Evolutionary conservation across 37 sponge, comb jelly and placozoan species (phyloP), one percentile per base, ranked within the genome.

Genomic region (Tethya wilhelma): DNA sequence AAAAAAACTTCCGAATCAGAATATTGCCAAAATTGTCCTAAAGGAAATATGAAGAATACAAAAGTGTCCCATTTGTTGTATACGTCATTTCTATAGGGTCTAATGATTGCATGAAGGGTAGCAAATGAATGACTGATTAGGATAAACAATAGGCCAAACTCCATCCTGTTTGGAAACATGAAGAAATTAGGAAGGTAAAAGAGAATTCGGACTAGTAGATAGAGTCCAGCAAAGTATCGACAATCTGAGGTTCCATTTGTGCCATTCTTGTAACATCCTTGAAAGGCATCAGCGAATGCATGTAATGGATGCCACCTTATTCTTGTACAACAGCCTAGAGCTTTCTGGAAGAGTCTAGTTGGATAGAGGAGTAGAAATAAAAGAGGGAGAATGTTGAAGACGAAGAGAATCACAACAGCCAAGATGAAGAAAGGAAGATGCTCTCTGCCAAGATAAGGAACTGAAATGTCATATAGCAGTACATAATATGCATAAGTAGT

Each of bases 231-330:
- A 74, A 74, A 56, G 59, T 74, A 74, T 6, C 75, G 75, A 58
- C 34, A 57, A 32, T 74, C 75, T n/a, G 0, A 12, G 31, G 75
- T 74, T 1, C 56, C 56, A 53, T 74, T 58, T 22, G 75, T 74
- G n/a, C 75, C 75, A 74, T 74, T 74, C 40, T 74, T 74, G 58
- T 74, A 69, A 14, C 69, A 69, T 2, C 69, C 69, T 34, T 69
- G 43, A 40, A 69, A 69, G 4, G 6, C 5, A 58, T 69, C 69
- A 23, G 23, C 23, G 43, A 69, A 69, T 38, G 36, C 42, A 11
- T 40, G 69, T 1, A 69, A 26, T 30, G n/a, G 36, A 34, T 69
- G 42, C 69, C 69, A 69, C 2, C n/a, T 30, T 23, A 40, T 34
- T 11, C 69, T 8, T 34, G 69, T 41, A 12, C 39, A 69, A 7